Percentiles rank a stretch among this genome's conserved stretches.
Evolutionary conservation across 92 coral and sea anemone genomes (phyloP).

Genomic region (Umimayanthus chanpuru): DNA sequence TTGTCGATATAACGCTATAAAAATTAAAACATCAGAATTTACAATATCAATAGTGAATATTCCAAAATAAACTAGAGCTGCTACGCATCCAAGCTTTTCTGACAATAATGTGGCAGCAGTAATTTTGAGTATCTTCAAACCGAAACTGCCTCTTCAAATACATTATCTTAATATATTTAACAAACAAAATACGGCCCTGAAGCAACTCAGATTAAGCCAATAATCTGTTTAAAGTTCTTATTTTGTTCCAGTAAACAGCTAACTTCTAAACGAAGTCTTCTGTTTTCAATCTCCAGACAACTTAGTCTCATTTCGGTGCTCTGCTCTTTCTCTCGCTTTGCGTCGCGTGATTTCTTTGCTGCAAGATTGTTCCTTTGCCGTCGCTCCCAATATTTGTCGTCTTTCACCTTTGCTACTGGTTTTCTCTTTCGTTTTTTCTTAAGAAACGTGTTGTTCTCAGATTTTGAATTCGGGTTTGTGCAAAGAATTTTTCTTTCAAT

Average conservation of each 20-base stretch:
- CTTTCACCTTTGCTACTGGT: background rate
- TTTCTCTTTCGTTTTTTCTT: background rate
- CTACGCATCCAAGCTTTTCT: too few relatives aligned
- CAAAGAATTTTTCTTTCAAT: background rate
- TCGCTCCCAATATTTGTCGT: conserved; percentile 10
- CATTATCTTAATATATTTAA: too few relatives aligned
- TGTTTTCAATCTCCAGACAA: conserved; percentile 26
- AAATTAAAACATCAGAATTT: too few relatives aligned
- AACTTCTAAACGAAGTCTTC: conserved; percentile 8
- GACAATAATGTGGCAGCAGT: too few relatives aligned
- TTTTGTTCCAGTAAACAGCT: conserved; percentile 8
- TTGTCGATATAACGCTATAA: too few relatives aligned
- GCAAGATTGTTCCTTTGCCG: conserved; percentile 22
- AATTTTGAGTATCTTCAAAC: too few relatives aligned
- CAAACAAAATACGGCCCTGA: too few relatives aligned
- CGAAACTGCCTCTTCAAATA: too few relatives aligned
- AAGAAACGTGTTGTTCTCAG: background rate
- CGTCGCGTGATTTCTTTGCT: conserved; percentile 22
- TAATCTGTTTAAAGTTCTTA: background rate
- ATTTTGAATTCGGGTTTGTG: background rate
- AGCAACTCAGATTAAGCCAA: background rate
- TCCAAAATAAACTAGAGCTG: too few relatives aligned
- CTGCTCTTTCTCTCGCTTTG: conserved; percentile 20
- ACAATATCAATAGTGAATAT: too few relatives aligned
- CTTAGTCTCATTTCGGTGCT: conserved; percentile 1